Conservation (phyloP, 2,797 vertebrate genomes). For the Coregonus sp. region DNA sequence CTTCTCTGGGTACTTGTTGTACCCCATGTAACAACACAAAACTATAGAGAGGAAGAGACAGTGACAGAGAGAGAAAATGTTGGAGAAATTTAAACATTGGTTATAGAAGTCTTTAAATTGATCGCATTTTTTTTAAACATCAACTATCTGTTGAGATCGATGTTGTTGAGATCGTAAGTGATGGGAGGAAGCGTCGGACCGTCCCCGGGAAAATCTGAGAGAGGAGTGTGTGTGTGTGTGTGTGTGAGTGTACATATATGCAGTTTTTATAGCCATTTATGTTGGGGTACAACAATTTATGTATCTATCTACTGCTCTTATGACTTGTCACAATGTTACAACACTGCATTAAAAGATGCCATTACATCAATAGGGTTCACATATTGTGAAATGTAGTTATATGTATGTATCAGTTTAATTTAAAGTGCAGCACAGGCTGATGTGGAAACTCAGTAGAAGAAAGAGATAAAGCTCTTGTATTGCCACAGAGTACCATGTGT, state of each 20-base stretch:
- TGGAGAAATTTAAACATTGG: conserved; percentile 7
- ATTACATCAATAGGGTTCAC: background rate
- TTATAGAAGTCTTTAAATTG: conserved; percentile 30
- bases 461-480: conserved; percentile 19
- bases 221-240: conserved; percentile 14
- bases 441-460: conserved; percentile 20
- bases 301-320: conserved; percentile 26
- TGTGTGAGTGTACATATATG: conserved; percentile 20
- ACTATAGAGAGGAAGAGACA: conserved; percentile 18
- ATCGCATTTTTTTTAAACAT: conserved; percentile 32
- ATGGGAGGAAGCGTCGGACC: conserved; percentile 23
- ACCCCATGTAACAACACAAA: conserved; percentile 87
- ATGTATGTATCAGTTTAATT: conserved; percentile 7
- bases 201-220: conserved; percentile 22
- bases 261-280: conserved; percentile 29
- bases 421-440: conserved; percentile 17
- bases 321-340: conserved; percentile 16
- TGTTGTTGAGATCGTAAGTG: conserved; percentile 15
- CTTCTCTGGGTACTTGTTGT: conserved; percentile 98
- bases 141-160: conserved; percentile 28
- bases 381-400: background rate
- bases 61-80: conserved; percentile 22
- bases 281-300: background rate
- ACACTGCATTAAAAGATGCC: background rate
- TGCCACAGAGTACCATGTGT: conserved; percentile 7